These are phyloP conservation scores for Dinomys branickii DNA, from an alignment of 2,113 vertebrate genomes.

Conservation along the genomic window DNA sequence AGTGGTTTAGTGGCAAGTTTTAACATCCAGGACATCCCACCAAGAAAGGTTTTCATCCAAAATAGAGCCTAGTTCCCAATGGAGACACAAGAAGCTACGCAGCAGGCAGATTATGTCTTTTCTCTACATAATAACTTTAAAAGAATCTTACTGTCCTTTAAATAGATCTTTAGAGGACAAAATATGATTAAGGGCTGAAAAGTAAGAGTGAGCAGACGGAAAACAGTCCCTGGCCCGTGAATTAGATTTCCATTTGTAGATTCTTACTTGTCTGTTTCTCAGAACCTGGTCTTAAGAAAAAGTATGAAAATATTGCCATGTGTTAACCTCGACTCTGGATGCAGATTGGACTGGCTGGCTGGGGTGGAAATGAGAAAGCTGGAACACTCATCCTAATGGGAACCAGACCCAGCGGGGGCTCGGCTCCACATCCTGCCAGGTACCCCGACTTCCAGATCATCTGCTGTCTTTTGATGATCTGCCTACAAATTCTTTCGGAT, in stretches of 20 bases:
- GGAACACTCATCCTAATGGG: slow-evolving; percentile 64
- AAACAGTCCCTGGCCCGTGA: slow-evolving; percentile 55
- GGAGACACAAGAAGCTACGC: slow-evolving; percentile 8
- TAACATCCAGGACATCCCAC: not conserved
- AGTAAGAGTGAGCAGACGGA: slow-evolving; percentile 46
- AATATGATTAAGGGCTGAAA: slow-evolving; percentile 52
- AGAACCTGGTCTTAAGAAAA: slow-evolving; percentile 38
- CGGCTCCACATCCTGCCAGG: slow-evolving; percentile 54
- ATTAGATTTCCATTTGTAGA: slow-evolving; percentile 53
- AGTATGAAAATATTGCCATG: slow-evolving; percentile 56
- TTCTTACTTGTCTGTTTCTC: slow-evolving; percentile 56
- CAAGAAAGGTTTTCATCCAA: not conserved
- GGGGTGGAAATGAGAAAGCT: not conserved
- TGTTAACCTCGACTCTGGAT: slow-evolving; percentile 51
- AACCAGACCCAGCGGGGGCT: slow-evolving; percentile 60
- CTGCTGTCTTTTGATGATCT: slow-evolving; percentile 70
- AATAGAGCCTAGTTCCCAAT: not conserved
- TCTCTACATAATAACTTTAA: not conserved
- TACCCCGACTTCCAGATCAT: slow-evolving; percentile 55
- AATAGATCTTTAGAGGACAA: not conserved
- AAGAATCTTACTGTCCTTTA: not conserved
- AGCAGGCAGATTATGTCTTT: not conserved
- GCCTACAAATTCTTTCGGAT: slow-evolving; percentile 70
- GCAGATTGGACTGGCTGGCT: not conserved
- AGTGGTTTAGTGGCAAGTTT: slow-evolving; percentile 39